Base-by-base conservation (phyloP, 2,888 invertebrate genomes). In the Volucella inflata region DNA sequence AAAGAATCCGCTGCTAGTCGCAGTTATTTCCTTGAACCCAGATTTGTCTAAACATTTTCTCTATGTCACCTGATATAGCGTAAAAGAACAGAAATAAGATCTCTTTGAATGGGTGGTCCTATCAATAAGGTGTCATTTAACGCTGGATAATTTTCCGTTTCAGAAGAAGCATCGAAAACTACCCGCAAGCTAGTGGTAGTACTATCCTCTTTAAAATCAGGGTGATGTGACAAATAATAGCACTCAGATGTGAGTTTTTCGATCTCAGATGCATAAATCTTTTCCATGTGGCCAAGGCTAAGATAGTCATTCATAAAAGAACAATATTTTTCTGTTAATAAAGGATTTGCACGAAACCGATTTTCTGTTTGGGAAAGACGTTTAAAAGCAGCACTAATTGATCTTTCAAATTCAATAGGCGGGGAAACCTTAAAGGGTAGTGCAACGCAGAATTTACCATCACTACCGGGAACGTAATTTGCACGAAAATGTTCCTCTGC, bases 391-490 rank as follows among this genome's bases (percentile, higher is more conserved):
- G 48, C 44, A 17, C 10, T 38, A 46, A 40, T 30, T 40, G 46
- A 46, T 21, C 44, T 30, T 17, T 51, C 51, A 40, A 51, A 65
- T 3, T 65, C 51, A 51, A 65, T 40, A 16, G 51, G 40, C 2
- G 11, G n/a, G 1, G 21, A 6, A 53, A 40, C 48, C 8, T 48
- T 44, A 21, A 46, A 62, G 10, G 60, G 60, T 17, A 40, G 60
- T 42, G 60, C 60, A 42, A 60, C 60, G 17, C 17, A 44, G 44
- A 60, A 60, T 30, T 30, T 46, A 2, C 46, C 62, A 30, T 46
- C 48, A 62, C 12, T 8, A 30, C 12, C 62, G 14, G 46, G 46
- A 12, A 62, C 44, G 10, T 12, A 62, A 30, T 21, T 46, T 2
- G 44, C 44, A 16, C 14, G 3, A 17, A 59, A 44, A 44, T 42